Percentiles rank a stretch among this genome's conserved stretches.
These are phyloP conservation scores for Trichogramma dendrolimi DNA, from an alignment of 2,888 invertebrate genomes.

Conservation along the genomic window DNA sequence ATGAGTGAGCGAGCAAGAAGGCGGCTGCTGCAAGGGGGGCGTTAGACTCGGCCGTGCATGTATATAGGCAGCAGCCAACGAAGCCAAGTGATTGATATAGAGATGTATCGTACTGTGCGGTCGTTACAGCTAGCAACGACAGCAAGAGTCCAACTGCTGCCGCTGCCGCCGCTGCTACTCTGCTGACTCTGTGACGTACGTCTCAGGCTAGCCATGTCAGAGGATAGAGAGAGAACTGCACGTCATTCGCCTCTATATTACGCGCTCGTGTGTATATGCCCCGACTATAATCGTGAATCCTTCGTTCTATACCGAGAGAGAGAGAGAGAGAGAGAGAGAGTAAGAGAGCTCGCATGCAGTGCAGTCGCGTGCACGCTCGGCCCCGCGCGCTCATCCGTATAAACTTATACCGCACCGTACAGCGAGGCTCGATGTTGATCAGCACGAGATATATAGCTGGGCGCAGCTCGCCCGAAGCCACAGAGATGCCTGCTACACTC, in stretches of 20 bases:
- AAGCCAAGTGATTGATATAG: conserved; percentile 51
- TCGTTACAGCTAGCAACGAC: conserved; percentile 35
- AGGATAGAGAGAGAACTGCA: conserved; percentile 32
- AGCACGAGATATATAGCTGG: too few species aligned
- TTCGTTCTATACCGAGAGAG: conserved; percentile 7
- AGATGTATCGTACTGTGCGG: conserved; percentile 39
- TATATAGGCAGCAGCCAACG: conserved; percentile 39
- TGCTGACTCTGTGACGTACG: conserved; percentile 52
- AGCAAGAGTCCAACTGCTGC: conserved; percentile 41
- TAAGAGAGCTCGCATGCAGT: conserved; percentile 24
- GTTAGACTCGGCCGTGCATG: conserved; percentile 12
- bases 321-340: conserved; percentile 1
- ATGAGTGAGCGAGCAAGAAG: conserved; percentile 31
- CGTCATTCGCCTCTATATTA: too few species aligned
- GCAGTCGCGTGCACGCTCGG: neutral
- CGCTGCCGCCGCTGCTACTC: too few species aligned
- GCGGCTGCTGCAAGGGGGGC: conserved; percentile 30
- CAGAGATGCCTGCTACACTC: too few species aligned
- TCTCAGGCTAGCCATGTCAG: conserved; percentile 43
- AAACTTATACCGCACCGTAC: too few species aligned
- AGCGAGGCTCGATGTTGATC: too few species aligned
- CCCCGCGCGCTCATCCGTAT: too few species aligned
- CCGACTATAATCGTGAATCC: too few species aligned
- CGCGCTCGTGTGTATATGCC: too few species aligned
- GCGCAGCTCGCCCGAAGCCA: too few species aligned